Evolutionary conservation across 2,888 invertebrate species (phyloP).

Genomic region (Cephus nigrinus): DNA sequence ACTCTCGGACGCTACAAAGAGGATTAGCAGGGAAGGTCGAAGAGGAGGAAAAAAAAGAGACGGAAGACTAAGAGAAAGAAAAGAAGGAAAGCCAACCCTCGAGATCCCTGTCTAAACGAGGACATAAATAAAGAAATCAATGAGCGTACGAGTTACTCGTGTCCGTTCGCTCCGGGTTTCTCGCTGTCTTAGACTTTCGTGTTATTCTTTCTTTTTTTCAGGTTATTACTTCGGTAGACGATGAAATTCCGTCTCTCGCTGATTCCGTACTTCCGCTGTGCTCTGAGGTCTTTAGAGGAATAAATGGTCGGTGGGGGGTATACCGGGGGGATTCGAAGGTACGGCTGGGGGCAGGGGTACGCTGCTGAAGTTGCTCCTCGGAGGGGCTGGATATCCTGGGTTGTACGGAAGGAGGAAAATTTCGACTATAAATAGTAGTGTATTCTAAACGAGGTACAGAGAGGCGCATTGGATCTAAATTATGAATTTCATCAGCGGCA

Average conservation of each 20-base stretch:
- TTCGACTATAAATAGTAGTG: slow-evolving; percentile 67
- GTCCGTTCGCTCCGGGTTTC: not conserved
- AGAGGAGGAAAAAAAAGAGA: not conserved
- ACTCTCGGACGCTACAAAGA: slow-evolving; percentile 1
- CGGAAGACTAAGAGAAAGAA: slow-evolving; percentile 9
- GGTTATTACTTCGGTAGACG: not conserved
- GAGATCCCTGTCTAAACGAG: not conserved
- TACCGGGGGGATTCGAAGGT: not conserved
- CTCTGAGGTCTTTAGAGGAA: not conserved
- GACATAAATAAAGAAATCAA: not conserved
- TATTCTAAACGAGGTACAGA: slow-evolving; percentile 66
- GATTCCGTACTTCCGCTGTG: not conserved
- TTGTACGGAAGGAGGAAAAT: slow-evolving; percentile 53
- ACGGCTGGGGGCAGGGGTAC: not conserved
- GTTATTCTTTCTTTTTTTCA: not conserved
- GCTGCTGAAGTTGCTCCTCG: slow-evolving; percentile 19
- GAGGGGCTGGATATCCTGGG: slow-evolving; percentile 44
- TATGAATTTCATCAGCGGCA: slow-evolving; percentile 67
- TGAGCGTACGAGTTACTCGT: not conserved
- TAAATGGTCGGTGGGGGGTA: not conserved
- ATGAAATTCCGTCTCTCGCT: not conserved
- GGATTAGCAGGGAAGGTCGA: not conserved
- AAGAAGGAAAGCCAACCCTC: slow-evolving; percentile 1
- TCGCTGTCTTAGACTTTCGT: not conserved
- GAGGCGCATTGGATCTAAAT: slow-evolving; percentile 67